A percentile compares a stretch with the other conserved stretches of the same genome.
phyloP scores from a whole-genome alignment of 2,797 vertebrate species.

The Brachyalestes nurse region DNA sequence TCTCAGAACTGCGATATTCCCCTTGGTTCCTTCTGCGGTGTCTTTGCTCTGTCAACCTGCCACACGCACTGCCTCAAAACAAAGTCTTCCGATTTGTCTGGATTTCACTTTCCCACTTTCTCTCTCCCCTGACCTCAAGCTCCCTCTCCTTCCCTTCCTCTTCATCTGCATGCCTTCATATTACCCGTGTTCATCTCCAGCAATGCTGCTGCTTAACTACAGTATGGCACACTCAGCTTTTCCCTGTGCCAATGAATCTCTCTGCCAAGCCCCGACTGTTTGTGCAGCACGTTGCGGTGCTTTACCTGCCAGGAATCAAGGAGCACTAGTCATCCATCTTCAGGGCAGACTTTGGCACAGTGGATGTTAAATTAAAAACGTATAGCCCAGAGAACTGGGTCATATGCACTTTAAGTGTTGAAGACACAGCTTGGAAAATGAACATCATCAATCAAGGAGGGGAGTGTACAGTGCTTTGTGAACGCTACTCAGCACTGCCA shows the following conservation, averaged over 20 bases:
- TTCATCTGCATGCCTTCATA: neutral
- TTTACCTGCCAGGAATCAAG: slow-evolving; percentile 70
- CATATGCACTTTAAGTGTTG: slow-evolving; percentile 67
- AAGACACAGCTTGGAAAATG: slow-evolving; percentile 73
- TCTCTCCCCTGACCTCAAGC: slow-evolving; percentile 42
- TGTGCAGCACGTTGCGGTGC: slow-evolving; percentile 32
- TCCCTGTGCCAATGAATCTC: slow-evolving; percentile 33
- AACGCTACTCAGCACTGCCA: slow-evolving; percentile 43
- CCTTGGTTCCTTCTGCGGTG: neutral
- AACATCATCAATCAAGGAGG: slow-evolving; percentile 75
- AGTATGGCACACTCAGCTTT: slow-evolving; percentile 36
- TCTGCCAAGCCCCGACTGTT: slow-evolving; percentile 7
- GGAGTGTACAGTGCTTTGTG: slow-evolving; percentile 38
- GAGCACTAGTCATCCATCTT: slow-evolving; percentile 74
- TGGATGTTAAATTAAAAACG: slow-evolving; percentile 76
- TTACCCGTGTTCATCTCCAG: neutral
- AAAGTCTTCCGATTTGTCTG: neutral
- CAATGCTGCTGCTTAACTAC: neutral
- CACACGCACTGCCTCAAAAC: neutral
- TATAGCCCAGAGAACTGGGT: slow-evolving; percentile 64
- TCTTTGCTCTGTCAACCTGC: neutral
- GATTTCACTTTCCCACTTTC: slow-evolving; percentile 10
- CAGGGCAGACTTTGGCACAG: slow-evolving; percentile 58
- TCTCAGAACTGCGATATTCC: neutral
- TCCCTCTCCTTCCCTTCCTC: neutral